A percentile compares a stretch with the other conserved stretches of the same genome.
Evolutionary conservation across 2,113 vertebrate species (phyloP).

Genomic region (Bothrops jararaca): DNA sequence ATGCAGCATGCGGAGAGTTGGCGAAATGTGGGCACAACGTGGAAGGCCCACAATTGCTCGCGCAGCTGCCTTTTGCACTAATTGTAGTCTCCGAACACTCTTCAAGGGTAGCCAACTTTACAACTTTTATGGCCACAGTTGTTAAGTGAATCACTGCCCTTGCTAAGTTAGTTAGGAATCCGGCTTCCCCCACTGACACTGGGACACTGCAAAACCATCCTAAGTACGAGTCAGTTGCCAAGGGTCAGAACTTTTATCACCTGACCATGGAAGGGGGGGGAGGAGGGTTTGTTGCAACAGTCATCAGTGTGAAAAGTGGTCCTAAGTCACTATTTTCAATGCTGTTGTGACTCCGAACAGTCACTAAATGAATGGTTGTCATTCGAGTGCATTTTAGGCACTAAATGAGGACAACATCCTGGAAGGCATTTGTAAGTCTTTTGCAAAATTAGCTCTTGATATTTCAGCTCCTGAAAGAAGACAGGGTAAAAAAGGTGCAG

Average conservation of each 20-base stretch:
- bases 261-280: too few species aligned
- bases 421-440: background rate
- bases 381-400: too few species aligned
- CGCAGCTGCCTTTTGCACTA: too few species aligned
- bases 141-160: background rate
- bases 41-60: too few species aligned
- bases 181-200: background rate
- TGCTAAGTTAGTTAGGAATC: background rate
- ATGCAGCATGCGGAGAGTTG: too few species aligned
- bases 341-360: background rate
- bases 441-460: background rate
- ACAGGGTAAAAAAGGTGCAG: accelerated
- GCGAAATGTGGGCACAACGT: too few species aligned
- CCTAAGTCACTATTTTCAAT: background rate
- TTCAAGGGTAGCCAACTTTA: too few species aligned
- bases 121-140: too few species aligned
- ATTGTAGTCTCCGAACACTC: too few species aligned
- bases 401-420: background rate
- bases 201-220: background rate
- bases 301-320: background rate
- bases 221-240: background rate
- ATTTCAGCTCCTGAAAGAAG: background rate
- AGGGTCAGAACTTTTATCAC: background rate
- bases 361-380: too few species aligned
- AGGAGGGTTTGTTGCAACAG: background rate